Evolutionary conservation across 2,888 invertebrate genomes (phyloP).

Genomic region (Asteroscopus sphinx): DNA sequence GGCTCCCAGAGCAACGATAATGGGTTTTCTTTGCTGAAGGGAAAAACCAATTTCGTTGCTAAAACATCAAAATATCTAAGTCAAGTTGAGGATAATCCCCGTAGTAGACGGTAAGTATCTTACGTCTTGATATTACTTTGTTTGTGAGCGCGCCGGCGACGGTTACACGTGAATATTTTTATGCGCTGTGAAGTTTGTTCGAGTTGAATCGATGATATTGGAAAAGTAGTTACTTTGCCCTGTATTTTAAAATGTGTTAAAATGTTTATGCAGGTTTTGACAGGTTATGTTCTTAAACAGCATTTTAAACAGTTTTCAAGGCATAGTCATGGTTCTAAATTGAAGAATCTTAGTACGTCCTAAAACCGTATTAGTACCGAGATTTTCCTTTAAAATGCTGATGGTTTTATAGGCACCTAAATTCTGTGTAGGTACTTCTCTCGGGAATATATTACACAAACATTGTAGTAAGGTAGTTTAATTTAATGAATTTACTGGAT

Average conservation of each 20-base stretch:
- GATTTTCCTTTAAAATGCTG: constrained; percentile 21
- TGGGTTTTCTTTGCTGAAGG: constrained; percentile 79
- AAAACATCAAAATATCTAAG: constrained; percentile 84
- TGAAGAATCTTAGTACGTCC: constrained; percentile 6
- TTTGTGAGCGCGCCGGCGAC: constrained; percentile 54
- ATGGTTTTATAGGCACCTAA: neutral
- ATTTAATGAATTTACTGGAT: neutral
- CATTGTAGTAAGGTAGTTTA: constrained; percentile 8
- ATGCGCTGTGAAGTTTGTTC: constrained; percentile 50
- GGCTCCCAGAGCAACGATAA: constrained; percentile 73
- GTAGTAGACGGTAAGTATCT: constrained; percentile 75
- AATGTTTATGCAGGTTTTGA: constrained; percentile 22
- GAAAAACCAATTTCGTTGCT: constrained; percentile 82
- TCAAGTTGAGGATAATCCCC: constrained; percentile 79
- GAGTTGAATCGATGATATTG: constrained; percentile 50
- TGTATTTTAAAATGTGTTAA: constrained; percentile 42
- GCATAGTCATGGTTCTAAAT: constrained; percentile 18
- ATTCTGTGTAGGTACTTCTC: neutral
- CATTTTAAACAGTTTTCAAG: constrained; percentile 14
- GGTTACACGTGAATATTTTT: constrained; percentile 53
- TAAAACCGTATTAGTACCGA: constrained; percentile 12
- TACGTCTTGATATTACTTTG: constrained; percentile 74
- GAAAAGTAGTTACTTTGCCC: constrained; percentile 40
- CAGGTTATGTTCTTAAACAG: constrained; percentile 4
- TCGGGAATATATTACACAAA: constrained; percentile 9